Evolutionary conservation across 2,113 vertebrate species (phyloP).

Genomic region (Macroglossus sobrinus): DNA sequence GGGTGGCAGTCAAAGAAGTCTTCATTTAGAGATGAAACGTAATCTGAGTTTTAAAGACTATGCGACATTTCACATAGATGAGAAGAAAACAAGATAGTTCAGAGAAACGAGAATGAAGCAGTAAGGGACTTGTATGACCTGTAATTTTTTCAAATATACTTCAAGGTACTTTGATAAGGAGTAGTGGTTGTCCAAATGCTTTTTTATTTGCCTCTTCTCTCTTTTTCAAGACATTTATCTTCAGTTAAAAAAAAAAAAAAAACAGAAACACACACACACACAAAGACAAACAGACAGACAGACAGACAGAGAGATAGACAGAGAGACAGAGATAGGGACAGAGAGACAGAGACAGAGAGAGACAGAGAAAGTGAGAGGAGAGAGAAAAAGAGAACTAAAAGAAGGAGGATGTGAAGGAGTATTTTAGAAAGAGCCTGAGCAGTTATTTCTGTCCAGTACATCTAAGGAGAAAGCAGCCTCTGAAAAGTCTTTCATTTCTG

Average conservation of each 20-base stretch:
- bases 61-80: background rate
- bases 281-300: background rate
- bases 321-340: rapidly evolving
- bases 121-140: background rate
- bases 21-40: background rate
- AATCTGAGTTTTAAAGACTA: background rate
- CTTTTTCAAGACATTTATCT: background rate
- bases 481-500: background rate
- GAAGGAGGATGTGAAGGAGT: background rate
- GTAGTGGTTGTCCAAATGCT: background rate
- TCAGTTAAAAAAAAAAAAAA: background rate
- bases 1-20: background rate
- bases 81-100: background rate
- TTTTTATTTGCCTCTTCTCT: background rate
- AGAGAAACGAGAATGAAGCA: background rate
- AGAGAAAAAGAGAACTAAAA: background rate
- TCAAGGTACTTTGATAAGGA: background rate
- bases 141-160: background rate
- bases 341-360: background rate
- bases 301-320: too few relatives aligned
- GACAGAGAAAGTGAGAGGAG: background rate
- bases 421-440: background rate
- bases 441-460: background rate
- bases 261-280: too few relatives aligned
- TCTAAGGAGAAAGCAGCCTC: background rate